Evolutionary conservation across 2,797 vertebrate genomes (phyloP).

Genomic region (Luscinia luscinia): DNA sequence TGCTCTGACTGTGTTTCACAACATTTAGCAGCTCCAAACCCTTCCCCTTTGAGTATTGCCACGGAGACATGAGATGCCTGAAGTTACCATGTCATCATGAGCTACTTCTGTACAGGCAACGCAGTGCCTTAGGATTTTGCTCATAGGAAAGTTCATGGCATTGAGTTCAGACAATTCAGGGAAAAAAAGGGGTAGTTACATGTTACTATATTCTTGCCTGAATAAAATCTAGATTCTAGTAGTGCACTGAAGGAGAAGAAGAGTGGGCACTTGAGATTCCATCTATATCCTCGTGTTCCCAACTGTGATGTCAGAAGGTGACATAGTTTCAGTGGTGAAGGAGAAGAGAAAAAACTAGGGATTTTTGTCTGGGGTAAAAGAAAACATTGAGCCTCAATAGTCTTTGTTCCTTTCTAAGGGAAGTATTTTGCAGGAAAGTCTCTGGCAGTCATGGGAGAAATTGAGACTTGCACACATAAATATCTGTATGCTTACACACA

Average conservation of each 20-base stretch:
- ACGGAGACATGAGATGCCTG: background rate
- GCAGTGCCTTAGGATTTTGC: background rate
- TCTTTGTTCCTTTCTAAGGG: background rate
- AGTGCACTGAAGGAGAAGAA: background rate
- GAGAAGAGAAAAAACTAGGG: background rate
- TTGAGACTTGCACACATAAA: background rate
- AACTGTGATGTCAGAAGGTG: background rate
- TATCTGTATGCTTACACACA: background rate
- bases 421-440: background rate
- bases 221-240: background rate
- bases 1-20: background rate
- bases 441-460: background rate
- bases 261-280: background rate
- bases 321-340: background rate
- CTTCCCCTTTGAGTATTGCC: background rate
- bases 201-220: background rate
- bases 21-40: background rate
- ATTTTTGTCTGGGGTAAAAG: background rate
- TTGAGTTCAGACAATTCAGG: background rate
- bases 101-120: background rate
- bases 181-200: accelerated
- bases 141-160: background rate
- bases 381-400: background rate
- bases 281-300: background rate
- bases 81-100: background rate